Evolutionary conservation across 2,113 vertebrate species (phyloP).

Genomic region (Channa argus): DNA sequence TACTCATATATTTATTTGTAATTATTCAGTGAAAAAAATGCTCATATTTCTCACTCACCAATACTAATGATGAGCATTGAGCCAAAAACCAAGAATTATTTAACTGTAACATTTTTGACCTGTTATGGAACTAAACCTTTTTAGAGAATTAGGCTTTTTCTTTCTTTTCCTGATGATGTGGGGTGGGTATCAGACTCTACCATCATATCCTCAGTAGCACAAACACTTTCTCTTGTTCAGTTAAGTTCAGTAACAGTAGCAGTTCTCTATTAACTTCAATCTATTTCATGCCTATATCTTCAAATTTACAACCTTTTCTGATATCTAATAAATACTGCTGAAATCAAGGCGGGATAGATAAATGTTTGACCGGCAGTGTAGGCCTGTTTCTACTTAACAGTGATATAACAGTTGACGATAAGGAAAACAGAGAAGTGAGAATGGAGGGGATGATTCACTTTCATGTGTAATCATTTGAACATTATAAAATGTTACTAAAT

Average conservation of each 20-base stretch:
- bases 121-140: too few species aligned
- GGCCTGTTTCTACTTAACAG: conserved; percentile 28
- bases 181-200: too few species aligned
- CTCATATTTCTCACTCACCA: too few species aligned
- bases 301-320: neutral
- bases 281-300: too few species aligned
- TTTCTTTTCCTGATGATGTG: too few species aligned
- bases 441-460: conserved; percentile 76
- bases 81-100: too few species aligned
- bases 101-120: too few species aligned
- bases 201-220: too few species aligned
- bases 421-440: conserved; percentile 57
- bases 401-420: conserved; percentile 33
- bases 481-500: conserved; percentile 8
- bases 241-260: neutral
- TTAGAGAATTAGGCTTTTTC: too few species aligned
- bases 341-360: neutral
- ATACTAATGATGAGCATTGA: too few species aligned
- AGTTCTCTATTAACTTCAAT: neutral
- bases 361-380: conserved; percentile 26
- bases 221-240: neutral
- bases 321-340: neutral
- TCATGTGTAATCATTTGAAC: conserved; percentile 58
- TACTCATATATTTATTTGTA: too few species aligned
- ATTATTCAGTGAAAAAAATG: too few species aligned